Evolutionary conservation across 2,113 vertebrate species (phyloP), one percentile per base, ranked within the genome.

Genomic region (Clinocottus analis): DNA sequence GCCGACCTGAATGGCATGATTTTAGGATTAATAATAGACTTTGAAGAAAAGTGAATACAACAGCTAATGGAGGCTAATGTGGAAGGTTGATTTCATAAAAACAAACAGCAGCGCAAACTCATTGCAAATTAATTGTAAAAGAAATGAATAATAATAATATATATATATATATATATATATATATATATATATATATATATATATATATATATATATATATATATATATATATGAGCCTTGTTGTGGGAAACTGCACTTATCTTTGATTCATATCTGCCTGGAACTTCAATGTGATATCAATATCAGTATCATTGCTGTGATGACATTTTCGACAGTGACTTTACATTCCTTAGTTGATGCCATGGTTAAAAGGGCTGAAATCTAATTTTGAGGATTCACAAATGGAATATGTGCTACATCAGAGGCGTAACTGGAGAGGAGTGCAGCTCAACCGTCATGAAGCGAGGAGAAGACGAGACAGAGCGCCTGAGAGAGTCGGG

Each of bases 321-420:
- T 45, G 69, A 59, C 1, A 47, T 16, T 25, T 49, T 13, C 66
- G 53, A n/a, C 16, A 3, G 66, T 21, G 68, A 65, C 60, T 77
- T 63, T 23, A 43, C 81, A 49, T 84, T 76, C 73, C 83, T 63
- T 23, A 74, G 71, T n/a, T 65, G 75, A 79, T 60, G 80, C 64
- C 69, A n/a, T 72, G 72, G 45, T 87, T 92, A 74, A 90, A 87
- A 85, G 84, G 80, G 9, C 58, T 65, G 59, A 51, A 92, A 92
- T 85, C 72, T 75, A 84, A 89, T 92, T 88, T 80, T 35, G 41
- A 70, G 70, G 72, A 35, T 65, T 85, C 76, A 69, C 82, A 88
- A 86, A 89, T 84, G 84, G 65, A 83, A 63, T 53, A 73, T 83
- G 7, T 59, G 58, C 74, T 65, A 31, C 79, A 82, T 84, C 83